A percentile compares a stretch with the other conserved stretches of the same genome.
Conservation (phyloP, 2,888 invertebrate genomes). For the Doris montereyensis region DNA sequence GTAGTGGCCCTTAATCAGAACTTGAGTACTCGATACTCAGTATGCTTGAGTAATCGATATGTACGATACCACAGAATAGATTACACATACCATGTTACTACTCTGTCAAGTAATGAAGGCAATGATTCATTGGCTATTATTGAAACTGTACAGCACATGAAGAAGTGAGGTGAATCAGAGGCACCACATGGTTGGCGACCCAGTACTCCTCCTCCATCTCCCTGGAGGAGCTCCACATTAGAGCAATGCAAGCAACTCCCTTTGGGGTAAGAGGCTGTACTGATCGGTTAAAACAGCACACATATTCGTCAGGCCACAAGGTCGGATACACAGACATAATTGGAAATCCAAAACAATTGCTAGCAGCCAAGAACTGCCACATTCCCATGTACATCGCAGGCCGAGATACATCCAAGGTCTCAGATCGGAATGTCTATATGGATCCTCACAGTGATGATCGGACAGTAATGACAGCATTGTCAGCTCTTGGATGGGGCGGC, state of each 20-base stretch:
- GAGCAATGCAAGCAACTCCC: too few species aligned
- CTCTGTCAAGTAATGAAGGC: too few species aligned
- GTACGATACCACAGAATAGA: too few species aligned
- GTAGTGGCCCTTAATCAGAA: not conserved
- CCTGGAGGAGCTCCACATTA: too few species aligned
- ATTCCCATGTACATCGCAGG: conserved; percentile 41
- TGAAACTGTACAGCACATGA: not conserved
- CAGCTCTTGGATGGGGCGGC: not conserved
- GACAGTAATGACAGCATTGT: conserved; percentile 33
- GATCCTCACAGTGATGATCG: conserved; percentile 2
- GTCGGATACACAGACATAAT: conserved; percentile 43
- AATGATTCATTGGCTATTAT: too few species aligned
- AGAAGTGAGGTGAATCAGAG: not conserved
- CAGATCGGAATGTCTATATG: conserved; percentile 27
- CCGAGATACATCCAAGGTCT: conserved; percentile 26
- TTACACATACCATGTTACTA: too few species aligned
- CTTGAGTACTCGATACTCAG: too few species aligned
- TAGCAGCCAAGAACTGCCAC: conserved; percentile 44
- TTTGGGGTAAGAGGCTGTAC: too few species aligned
- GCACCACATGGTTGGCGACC: conserved; percentile 26
- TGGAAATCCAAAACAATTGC: conserved; percentile 8
- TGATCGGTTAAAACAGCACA: not conserved
- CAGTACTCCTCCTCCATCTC: not conserved
- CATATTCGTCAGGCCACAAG: not conserved
- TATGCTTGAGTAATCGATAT: too few species aligned